Percentiles rank a stretch among this genome's conserved stretches.
These are phyloP conservation scores for Holcopasites calliopsidis DNA, from an alignment of 1,140 invertebrate genomes.

Conservation along the genomic window DNA sequence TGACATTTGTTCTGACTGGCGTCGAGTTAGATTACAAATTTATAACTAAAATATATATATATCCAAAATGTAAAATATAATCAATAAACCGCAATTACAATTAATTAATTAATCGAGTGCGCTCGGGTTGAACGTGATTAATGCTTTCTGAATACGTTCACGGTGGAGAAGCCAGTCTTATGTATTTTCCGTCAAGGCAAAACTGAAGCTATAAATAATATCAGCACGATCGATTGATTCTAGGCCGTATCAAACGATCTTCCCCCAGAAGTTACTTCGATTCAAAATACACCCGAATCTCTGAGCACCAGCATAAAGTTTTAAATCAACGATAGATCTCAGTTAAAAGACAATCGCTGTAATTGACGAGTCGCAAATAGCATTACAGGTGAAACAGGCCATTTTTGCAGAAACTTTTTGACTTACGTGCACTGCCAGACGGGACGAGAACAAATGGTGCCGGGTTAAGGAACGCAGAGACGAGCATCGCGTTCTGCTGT, in stretches of 20 bases:
- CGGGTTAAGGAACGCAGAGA: neutral
- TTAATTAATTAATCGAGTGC: no score
- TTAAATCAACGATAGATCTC: conserved; percentile 19
- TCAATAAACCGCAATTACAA: no score
- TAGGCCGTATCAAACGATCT: conserved; percentile 43
- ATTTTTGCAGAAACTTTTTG: neutral
- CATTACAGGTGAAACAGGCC: neutral
- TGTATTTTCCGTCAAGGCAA: conserved; percentile 41
- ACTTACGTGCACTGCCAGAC: neutral
- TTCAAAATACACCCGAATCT: conserved; percentile 43
- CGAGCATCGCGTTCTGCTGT: no score
- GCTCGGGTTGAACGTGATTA: no score
- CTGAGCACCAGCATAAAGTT: conserved; percentile 34
- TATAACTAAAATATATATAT: no score
- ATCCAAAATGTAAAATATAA: no score
- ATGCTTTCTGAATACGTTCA: neutral
- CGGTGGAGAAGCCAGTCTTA: conserved; percentile 3
- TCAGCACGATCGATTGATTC: conserved; percentile 38
- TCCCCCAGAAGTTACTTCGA: conserved; percentile 43
- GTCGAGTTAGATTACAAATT: no score
- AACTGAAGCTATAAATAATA: conserved; percentile 39
- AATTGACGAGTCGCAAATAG: conserved; percentile 42
- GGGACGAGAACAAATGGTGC: conserved; percentile 1
- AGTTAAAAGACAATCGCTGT: conserved; percentile 13
- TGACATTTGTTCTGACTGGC: no score